Evolutionary conservation across 2,888 invertebrate genomes (phyloP), one percentile per base, ranked within the genome.

Genomic region (Coleophora deauratella): DNA sequence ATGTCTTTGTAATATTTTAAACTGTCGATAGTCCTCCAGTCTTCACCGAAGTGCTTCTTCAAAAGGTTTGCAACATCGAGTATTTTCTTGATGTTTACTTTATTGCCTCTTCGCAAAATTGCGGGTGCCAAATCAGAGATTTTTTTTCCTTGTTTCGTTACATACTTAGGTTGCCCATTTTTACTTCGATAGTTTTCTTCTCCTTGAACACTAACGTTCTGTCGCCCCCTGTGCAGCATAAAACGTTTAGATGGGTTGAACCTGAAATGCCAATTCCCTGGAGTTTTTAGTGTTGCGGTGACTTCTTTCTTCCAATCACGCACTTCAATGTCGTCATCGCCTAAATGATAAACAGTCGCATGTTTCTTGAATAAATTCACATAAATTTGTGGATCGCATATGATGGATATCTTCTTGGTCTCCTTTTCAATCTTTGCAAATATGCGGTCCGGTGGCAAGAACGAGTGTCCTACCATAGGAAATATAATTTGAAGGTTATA

Each of bases 1-100:
- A 50, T 43, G 11, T 52, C 45, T 42, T 49, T 49, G 40, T 41
- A 52, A 44, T 48, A 51, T 50, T 50, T 50, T 35, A 50, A 51
- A 48, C 38, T 44, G 41, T 46, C 46, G 13, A 50, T 34, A 41
- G 37, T 38, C 35, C 44, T 48, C 49, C 47, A 51, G 35, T 52
- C 46, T 44, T 52, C 49, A 43, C 46, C 49, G 34, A 46, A 50
- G 38, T 51, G 50, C 39, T 52, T 51, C 32, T 47, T 49, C 34
- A 54, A 41, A 43, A 50, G 42, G 38, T 50, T 50, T 36, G 46
- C 42, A 31, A 50, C 45, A 44, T 51, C 51, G 45, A 37, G 35
- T n/a, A 47, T 48, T 49, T 50, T 47, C 33, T 40, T 43, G 36
- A 33, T 30, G 14, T 51, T 49, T 35, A 47, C 46, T 50, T 45